Evolutionary conservation across 2,888 invertebrate species (phyloP).

Genomic region (Pemphredon lugubris): DNA sequence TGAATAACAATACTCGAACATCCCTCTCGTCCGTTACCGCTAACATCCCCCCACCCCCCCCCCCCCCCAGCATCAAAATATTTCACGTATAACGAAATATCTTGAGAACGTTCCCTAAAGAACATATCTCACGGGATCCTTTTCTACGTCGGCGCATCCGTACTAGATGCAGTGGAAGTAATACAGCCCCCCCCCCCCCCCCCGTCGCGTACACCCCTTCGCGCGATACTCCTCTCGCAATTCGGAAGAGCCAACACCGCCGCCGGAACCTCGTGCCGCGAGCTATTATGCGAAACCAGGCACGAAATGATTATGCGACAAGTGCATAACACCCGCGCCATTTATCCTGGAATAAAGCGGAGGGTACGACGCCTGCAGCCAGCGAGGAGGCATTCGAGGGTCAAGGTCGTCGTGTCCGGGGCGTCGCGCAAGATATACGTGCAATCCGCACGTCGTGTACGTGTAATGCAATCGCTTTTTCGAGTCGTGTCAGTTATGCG

Average conservation of each 20-base stretch:
- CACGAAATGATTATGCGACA: constrained; percentile 47
- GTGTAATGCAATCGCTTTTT: constrained; percentile 54
- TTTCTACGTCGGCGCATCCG: not conserved
- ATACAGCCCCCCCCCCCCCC: not conserved
- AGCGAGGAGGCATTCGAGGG: constrained; percentile 58
- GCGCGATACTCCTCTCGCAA: constrained; percentile 5
- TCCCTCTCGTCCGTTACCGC: too few relatives aligned
- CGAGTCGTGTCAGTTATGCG: constrained; percentile 38
- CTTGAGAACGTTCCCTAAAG: too few relatives aligned
- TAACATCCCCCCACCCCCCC: too few relatives aligned
- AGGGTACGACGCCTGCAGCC: constrained; percentile 39
- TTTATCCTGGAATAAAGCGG: constrained; percentile 61
- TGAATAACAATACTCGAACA: too few relatives aligned
- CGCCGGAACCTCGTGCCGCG: constrained; percentile 12
- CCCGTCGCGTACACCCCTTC: not conserved
- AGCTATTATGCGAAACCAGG: constrained; percentile 31
- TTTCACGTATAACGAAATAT: too few relatives aligned
- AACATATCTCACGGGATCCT: not conserved
- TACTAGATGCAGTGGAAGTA: not conserved
- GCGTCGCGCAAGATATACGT: constrained; percentile 12
- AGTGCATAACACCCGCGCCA: constrained; percentile 38
- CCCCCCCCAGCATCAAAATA: too few relatives aligned
- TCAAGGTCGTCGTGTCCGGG: constrained; percentile 67
- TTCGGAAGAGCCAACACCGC: constrained; percentile 31
- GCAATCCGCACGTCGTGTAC: constrained; percentile 23